Base-by-base conservation (phyloP, 2,797 vertebrate species). In the Thamnophis elegans region DNA sequence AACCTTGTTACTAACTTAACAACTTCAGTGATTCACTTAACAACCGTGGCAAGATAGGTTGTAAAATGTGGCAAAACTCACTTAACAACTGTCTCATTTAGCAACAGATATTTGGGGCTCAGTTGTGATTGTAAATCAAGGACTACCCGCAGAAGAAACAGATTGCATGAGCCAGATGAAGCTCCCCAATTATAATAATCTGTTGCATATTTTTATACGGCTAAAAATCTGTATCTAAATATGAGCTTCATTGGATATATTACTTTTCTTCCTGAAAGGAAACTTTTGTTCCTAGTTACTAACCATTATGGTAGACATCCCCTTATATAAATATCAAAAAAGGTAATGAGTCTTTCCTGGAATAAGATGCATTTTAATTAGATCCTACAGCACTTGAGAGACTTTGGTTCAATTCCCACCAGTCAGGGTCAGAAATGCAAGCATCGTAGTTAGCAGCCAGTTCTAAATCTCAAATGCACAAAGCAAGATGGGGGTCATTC, bases 351-450 rank as follows among this genome's bases (percentile, higher is more conserved):
- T 97, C 96, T 97, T 97, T 97, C 96, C 96, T 97, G 94, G 96
- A 97, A 97, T 97, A 96, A 97, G 96, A 97, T 97, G 97, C 97
- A 97, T 97, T 97, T 97, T 97, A 98, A 97, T 97, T 97, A 97
- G 96, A 96, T 97, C 95, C 95, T 97, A 96, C 93, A 97, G 96
- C 96, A 97, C 96, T 97, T 97, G 96, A 97, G 97, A 97, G 96
- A 97, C 95, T 97, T 97, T 95, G 96, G 95, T 97, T 97, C 95
- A 97, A 97, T 97, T 98, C 97, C 97, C 96, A 97, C 94, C 96
- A 97, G 97, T 97, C 97, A 97, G 97, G 92, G 97, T 98, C 97
- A 98, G 96, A 97, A 97, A 97, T 96, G 97, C 95, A 97, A 97
- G 96, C 95, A 97, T 96, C 95, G 97, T 96, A 97, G 97, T 97